phyloP scores from a whole-genome alignment of 1,140 invertebrate genomes.

The Tetramorium alpestre region DNA sequence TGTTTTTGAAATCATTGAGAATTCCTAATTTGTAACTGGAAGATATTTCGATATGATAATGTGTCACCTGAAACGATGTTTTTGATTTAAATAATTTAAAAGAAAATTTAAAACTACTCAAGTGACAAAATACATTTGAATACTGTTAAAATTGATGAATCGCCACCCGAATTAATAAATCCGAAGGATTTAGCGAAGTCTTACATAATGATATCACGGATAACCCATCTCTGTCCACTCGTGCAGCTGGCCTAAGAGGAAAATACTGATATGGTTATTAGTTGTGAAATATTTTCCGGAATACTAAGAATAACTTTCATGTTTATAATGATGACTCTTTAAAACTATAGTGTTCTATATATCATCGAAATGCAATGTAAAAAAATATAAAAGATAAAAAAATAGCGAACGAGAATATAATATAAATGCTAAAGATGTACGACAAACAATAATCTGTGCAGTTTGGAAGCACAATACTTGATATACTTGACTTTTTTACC shows the following conservation, averaged over 20 bases:
- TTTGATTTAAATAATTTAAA: conserved; percentile 90
- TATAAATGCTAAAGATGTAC: not conserved
- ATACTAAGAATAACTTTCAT: conserved; percentile 95
- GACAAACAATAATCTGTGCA: conserved; percentile 7
- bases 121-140: conserved; percentile 61
- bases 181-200: not conserved
- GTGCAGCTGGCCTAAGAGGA: conserved; percentile 96
- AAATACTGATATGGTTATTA: conserved; percentile 94
- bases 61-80: conserved; percentile 59
- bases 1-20: not conserved
- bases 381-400: not conserved
- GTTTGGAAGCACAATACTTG: not conserved
- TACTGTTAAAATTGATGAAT: not conserved
- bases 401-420: not conserved
- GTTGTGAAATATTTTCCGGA: conserved; percentile 89
- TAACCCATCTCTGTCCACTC: conserved; percentile 98
- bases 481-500: conserved; percentile 59
- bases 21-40: conserved; percentile 1
- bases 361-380: not conserved
- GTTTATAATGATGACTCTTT: not conserved
- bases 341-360: not conserved
- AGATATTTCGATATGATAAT: not conserved
- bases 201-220: conserved; percentile 90
- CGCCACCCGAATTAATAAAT: not conserved
- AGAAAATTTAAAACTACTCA: conserved; percentile 93